Conservation (phyloP, 2,888 invertebrate species). For the Patella depressa region DNA sequence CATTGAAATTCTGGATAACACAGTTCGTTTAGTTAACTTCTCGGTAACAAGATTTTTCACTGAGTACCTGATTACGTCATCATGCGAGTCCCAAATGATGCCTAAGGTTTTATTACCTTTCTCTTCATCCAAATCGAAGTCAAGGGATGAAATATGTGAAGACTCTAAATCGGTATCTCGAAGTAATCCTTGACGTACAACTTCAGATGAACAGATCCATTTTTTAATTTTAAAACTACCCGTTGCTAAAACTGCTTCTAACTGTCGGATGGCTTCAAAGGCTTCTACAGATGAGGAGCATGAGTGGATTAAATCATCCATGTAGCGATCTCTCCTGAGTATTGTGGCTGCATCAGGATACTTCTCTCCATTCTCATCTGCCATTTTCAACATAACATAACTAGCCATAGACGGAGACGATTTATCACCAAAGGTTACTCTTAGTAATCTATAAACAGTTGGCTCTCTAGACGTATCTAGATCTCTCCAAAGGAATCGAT, state of each 20-base stretch:
- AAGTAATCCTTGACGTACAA: neutral
- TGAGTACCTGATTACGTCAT: neutral
- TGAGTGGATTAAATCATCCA: constrained; percentile 24
- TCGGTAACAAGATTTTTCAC: constrained; percentile 14
- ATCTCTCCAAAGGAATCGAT: no score
- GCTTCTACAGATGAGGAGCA: constrained; percentile 14
- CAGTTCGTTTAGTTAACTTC: constrained; percentile 16
- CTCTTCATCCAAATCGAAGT: neutral
- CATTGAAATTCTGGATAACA: constrained; percentile 20
- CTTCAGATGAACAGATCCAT: no score
- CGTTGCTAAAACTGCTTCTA: constrained; percentile 13
- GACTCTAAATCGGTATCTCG: no score
- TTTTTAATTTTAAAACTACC: constrained; percentile 14
- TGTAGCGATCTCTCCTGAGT: constrained; percentile 23
- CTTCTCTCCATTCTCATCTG: no score
- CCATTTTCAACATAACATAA: constrained; percentile 10
- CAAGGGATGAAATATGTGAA: neutral
- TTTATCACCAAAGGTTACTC: constrained; percentile 23
- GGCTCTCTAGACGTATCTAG: no score
- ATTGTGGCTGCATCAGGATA: constrained; percentile 15
- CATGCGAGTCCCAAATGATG: neutral
- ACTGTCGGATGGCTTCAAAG: constrained; percentile 3
- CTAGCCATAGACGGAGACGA: constrained; percentile 25
- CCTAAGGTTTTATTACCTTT: neutral
- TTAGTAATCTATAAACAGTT: neutral